Percentiles rank a stretch among this genome's conserved stretches.
Conservation (phyloP, 2,888 invertebrate genomes). For the Tachystola acroxantha region DNA sequence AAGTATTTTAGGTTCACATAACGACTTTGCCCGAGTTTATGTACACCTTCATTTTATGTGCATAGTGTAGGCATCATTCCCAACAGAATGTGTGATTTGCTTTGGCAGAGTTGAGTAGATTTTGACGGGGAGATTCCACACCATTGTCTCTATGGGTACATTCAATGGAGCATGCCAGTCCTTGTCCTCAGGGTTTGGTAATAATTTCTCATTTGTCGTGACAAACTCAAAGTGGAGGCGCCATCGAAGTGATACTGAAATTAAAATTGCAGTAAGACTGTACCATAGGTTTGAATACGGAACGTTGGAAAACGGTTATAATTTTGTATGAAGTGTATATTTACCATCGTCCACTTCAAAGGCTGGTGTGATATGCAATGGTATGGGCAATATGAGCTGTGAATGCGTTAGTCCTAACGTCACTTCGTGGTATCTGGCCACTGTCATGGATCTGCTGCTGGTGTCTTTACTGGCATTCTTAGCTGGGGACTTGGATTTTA, state of each 20-base stretch:
- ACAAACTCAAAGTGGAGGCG: constrained; percentile 98
- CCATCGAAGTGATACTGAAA: constrained; percentile 93
- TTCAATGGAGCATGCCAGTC: constrained; percentile 91
- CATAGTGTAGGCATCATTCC: constrained; percentile 67
- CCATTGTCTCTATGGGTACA: constrained; percentile 97
- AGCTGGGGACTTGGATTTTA: constrained; percentile 62
- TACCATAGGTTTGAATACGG: too few species aligned
- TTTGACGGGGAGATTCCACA: constrained; percentile 97
- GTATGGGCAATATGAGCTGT: constrained; percentile 94
- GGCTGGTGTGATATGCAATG: constrained; percentile 96
- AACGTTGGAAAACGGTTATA: too few species aligned
- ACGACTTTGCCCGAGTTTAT: too few species aligned
- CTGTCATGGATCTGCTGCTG: constrained; percentile 83
- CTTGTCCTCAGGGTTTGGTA: constrained; percentile 75
- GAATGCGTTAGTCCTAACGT: constrained; percentile 93
- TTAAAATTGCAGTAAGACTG: too few species aligned
- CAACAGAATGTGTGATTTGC: constrained; percentile 82
- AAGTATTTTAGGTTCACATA: too few species aligned
- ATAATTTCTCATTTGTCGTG: constrained; percentile 84
- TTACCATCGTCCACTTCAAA: constrained; percentile 93
- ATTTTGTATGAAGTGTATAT: too few species aligned
- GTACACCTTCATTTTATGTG: constrained; percentile 34
- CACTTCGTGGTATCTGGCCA: constrained; percentile 95
- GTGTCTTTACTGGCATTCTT: constrained; percentile 58
- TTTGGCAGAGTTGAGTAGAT: constrained; percentile 94